Percentiles rank a stretch among this genome's conserved stretches.
phyloP scores from a whole-genome alignment of 2,113 vertebrate genomes.

The Eidolon helvum region DNA sequence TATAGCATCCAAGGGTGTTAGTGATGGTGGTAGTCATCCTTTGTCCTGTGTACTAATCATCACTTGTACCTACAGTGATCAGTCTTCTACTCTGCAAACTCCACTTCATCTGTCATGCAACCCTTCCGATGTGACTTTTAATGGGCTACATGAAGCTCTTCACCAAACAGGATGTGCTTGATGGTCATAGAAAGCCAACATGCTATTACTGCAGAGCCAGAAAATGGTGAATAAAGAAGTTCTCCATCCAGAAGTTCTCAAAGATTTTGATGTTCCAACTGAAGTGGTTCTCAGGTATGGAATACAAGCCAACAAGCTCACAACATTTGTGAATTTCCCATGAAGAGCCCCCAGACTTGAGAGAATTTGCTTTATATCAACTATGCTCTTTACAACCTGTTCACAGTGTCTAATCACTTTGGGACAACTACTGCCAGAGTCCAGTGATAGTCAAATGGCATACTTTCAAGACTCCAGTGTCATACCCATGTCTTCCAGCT shows the following conservation, averaged over 20 bases:
- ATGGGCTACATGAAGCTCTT: slow-evolving; percentile 93
- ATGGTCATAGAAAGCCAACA: slow-evolving; percentile 95
- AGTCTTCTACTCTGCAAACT: background rate
- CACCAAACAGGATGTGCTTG: slow-evolving; percentile 93
- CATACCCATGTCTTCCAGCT: slow-evolving; percentile 95
- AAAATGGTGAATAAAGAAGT: slow-evolving; percentile 94
- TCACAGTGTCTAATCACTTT: slow-evolving; percentile 94
- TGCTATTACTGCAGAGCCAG: slow-evolving; percentile 93
- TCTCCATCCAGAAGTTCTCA: slow-evolving; percentile 97
- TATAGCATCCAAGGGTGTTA: background rate
- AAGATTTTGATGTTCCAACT: slow-evolving; percentile 96
- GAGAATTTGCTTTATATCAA: slow-evolving; percentile 91
- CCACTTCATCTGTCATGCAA: background rate
- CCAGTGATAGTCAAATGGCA: slow-evolving; percentile 91
- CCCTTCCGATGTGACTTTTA: background rate
- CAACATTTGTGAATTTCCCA: slow-evolving; percentile 94
- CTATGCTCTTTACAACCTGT: slow-evolving; percentile 92
- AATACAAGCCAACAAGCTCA: slow-evolving; percentile 92
- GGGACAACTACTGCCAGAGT: slow-evolving; percentile 95
- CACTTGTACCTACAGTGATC: background rate
- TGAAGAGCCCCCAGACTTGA: slow-evolving; percentile 93
- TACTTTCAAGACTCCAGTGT: slow-evolving; percentile 96
- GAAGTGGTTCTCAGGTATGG: slow-evolving; percentile 94
- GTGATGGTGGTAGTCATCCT: background rate
- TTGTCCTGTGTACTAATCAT: background rate